Evolutionary conservation across 2,797 vertebrate species (phyloP), one percentile per base, ranked within the genome.

Genomic region (Microhierax caerulescens): DNA sequence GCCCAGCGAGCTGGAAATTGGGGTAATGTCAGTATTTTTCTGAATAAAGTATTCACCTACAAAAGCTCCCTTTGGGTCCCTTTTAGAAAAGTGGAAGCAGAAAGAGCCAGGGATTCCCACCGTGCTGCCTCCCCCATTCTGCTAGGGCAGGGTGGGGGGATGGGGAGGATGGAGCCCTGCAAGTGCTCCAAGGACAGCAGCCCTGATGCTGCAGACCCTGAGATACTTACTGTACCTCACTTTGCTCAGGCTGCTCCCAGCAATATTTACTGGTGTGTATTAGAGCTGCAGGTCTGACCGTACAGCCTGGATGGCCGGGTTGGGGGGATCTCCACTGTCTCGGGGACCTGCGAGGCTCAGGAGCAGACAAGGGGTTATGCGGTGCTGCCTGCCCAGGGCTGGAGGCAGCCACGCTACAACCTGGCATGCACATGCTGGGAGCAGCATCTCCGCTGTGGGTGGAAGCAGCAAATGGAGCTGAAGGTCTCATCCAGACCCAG

Each of bases 331-430:
- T 37, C 74, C 1, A 3, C 32, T 39, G 6, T 48, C 28, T 28
- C 1, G 1, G 80, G 53, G 45, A n/a, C 3, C 22, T 2, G 21
- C 0, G 5, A 59, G 51, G 34, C 73, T 76, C 37, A 0, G 5
- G 32, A 73, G 34, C 39, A 63, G 53, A 25, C 53, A 39, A 39
- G 34, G 24, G n/a, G 5, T 51, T 41, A 1, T 10, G 4, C 6
- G 24, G 17, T 61, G 43, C 19, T 45, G 22, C 45, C 48, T 68
- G 54, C 34, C 60, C 4, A 5, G 28, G n/a, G 37, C 69, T 77
- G 74, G 59, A 59, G 78, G 45, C 43, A 78, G 32, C 36, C 57
- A 9, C 0, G 0, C 19, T 15, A 5, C 61, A 89, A 32, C 69
- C 91, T 75, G 83, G 77, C 37, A n/a, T 0, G 4, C 77, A 87